Evolutionary conservation across 2,888 invertebrate genomes (phyloP), one percentile per base, ranked within the genome.

Genomic region (Calameuta idolon): DNA sequence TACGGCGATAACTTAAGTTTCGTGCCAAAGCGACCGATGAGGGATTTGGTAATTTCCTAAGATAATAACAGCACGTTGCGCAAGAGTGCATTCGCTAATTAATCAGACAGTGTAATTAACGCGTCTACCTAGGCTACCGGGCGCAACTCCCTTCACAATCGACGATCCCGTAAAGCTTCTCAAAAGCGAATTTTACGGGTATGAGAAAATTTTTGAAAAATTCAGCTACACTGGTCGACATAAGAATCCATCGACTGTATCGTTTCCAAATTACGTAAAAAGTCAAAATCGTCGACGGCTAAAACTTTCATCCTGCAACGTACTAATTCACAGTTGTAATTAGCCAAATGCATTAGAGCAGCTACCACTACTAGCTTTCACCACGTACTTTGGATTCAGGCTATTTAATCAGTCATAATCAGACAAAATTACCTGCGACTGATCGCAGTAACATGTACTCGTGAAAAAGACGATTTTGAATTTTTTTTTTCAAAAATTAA

Each of bases 241-340:
- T 9, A 0, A 5, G 9, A 23, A 1, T 1, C 1, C 23, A 2
- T 55, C 9, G 23, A 9, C 9, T 1, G 55, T 55, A 23, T 23
- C 23, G 55, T 23, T 9, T 55, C 23, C 9, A 55, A 23, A 5
- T 55, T 0, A 5, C 55, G 23, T 23, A 9, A 55, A 23, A 40
- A 15, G 15, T 40, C 5, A 5, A 23, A 15, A 2, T 15, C 4
- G 23, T 23, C 1, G 5, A 40, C 40, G 5, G 40, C 40, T 40
- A 40, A 40, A 55, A 23, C 55, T 55, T 55, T 55, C 34, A 31
- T 69, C 75, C 69, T 35, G 11, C 23, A 23, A 55, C 23, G 35
- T 15, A 55, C 23, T 23, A 55, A 55, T 75, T 77, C 73, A 73
- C 35, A 15, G 69, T n/a, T n/a, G 69, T 40, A 34, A 75, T 79